Percentiles rank a stretch among this genome's conserved stretches.
Conservation (phyloP, 2,888 invertebrate species). For the Timandra comae region DNA sequence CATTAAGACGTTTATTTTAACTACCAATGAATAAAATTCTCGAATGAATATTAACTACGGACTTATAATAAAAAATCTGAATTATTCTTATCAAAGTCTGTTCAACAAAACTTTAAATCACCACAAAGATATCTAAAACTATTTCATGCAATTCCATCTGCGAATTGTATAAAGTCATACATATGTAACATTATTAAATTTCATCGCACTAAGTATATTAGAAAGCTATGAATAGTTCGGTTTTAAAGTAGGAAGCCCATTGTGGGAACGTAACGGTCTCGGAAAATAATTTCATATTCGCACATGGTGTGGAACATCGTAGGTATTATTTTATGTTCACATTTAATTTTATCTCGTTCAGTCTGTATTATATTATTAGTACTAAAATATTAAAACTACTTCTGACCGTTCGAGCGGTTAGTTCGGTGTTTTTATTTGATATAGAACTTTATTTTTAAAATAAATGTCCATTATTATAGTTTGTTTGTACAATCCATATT, state of each 20-base stretch:
- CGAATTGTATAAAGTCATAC: too few species aligned
- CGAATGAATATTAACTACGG: too few species aligned
- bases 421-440: slow-evolving; percentile 6
- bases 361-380: slow-evolving; percentile 6
- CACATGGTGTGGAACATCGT: slow-evolving; percentile 17
- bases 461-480: background rate
- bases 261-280: slow-evolving; percentile 14
- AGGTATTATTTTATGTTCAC: slow-evolving; percentile 23
- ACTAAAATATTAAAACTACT: slow-evolving; percentile 14
- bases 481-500: background rate
- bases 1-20: too few species aligned
- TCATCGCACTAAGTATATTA: slow-evolving; percentile 14
- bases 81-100: too few species aligned
- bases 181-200: too few species aligned
- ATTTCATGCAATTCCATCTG: too few species aligned
- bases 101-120: too few species aligned
- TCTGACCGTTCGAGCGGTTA: background rate
- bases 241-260: slow-evolving; percentile 19
- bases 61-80: too few species aligned
- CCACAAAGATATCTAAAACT: too few species aligned
- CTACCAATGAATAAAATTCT: too few species aligned
- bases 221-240: slow-evolving; percentile 12
- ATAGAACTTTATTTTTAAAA: background rate
- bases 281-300: slow-evolving; percentile 27
- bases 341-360: slow-evolving; percentile 23